Percentiles rank a stretch among this genome's conserved stretches.
phyloP scores from a whole-genome alignment of 2,888 invertebrate species.

The Cerceris ruficornis region DNA sequence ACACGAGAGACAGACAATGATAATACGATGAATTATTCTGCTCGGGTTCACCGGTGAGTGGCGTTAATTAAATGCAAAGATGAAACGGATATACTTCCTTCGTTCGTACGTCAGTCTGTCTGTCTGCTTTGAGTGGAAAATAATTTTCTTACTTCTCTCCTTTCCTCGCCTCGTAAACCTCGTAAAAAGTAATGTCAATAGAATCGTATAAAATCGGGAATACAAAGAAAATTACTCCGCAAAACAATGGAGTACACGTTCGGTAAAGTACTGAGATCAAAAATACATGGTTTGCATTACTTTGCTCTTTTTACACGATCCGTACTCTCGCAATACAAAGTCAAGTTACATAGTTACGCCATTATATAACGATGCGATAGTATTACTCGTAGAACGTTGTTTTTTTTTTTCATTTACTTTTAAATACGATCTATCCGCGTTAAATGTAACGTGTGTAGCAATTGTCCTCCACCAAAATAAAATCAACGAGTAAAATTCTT shows the following conservation, averaged over 20 bases:
- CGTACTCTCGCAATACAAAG: constrained; percentile 27
- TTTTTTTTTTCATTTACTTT: too few species aligned
- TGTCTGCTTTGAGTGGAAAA: not conserved
- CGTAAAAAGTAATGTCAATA: constrained; percentile 25
- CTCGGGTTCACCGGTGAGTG: constrained; percentile 16
- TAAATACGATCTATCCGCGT: constrained; percentile 30
- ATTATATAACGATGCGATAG: constrained; percentile 39
- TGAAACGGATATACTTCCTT: constrained; percentile 28
- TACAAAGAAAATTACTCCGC: constrained; percentile 14
- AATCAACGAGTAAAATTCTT: constrained; percentile 33
- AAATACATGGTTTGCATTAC: constrained; percentile 30
- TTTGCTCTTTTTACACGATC: constrained; percentile 21
- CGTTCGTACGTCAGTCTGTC: constrained; percentile 42
- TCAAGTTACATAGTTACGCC: constrained; percentile 43
- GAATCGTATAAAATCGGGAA: constrained; percentile 24
- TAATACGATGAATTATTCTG: constrained; percentile 29
- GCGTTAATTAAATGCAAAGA: constrained; percentile 40
- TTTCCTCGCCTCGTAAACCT: constrained; percentile 14
- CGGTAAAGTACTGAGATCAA: constrained; percentile 58
- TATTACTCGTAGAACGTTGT: constrained; percentile 44
- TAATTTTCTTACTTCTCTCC: not conserved
- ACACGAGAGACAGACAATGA: constrained; percentile 33
- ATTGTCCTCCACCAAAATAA: constrained; percentile 66
- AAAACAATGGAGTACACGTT: constrained; percentile 13
- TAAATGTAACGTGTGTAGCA: constrained; percentile 56